Evolutionary conservation across 2,888 invertebrate species (phyloP).

Genomic region (Melikaiella ostensackeni): DNA sequence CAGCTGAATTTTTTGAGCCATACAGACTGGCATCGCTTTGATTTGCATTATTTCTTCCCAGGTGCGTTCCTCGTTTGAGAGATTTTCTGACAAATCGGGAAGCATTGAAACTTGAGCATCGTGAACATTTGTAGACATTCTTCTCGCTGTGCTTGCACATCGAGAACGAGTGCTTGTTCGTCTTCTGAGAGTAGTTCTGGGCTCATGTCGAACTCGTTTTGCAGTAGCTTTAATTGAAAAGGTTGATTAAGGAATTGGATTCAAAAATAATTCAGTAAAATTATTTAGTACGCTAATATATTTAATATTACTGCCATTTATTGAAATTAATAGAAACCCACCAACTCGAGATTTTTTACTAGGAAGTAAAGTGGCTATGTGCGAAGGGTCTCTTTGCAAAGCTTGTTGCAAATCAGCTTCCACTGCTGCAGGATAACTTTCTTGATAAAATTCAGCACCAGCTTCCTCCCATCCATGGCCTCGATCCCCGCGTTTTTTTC

Average conservation of each 20-base stretch:
- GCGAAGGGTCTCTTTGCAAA: constrained; percentile 85
- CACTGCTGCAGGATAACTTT: constrained; percentile 85
- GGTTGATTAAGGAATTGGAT: neutral
- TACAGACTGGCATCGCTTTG: constrained; percentile 89
- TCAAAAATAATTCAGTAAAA: constrained; percentile 6
- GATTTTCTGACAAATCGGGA: constrained; percentile 89
- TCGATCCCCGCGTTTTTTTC: constrained; percentile 80
- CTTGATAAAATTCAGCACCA: constrained; percentile 91
- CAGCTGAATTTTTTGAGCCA: constrained; percentile 89
- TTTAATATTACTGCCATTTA: constrained; percentile 25
- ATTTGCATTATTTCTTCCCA: constrained; percentile 93
- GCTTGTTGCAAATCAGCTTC: constrained; percentile 81
- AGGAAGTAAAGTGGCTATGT: constrained; percentile 87
- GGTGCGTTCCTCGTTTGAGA: constrained; percentile 89
- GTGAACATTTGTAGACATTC: constrained; percentile 78
- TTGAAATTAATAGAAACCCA: constrained; percentile 71
- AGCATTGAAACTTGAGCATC: constrained; percentile 89
- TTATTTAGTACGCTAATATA: neutral
- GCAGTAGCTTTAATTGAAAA: constrained; percentile 81
- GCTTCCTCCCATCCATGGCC: constrained; percentile 90
- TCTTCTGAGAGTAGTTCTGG: constrained; percentile 82
- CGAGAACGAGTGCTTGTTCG: constrained; percentile 79
- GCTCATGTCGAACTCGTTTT: constrained; percentile 82
- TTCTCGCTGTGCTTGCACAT: constrained; percentile 79
- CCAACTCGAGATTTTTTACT: constrained; percentile 89